phyloP scores from a whole-genome alignment of 2,113 vertebrate genomes.

The Neolamprologus toae region DNA sequence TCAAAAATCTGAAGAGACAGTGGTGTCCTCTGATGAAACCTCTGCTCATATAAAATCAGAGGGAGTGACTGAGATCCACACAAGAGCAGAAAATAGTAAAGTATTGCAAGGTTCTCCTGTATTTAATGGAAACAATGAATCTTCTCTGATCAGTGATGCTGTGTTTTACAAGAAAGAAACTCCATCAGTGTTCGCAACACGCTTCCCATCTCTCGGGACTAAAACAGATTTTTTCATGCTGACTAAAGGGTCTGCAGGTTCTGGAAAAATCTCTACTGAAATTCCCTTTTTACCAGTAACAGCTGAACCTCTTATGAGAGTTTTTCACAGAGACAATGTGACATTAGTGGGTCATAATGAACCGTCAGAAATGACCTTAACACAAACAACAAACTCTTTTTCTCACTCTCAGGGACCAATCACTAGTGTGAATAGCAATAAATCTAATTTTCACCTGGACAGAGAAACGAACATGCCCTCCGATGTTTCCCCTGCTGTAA shows the following conservation, averaged over 20 bases:
- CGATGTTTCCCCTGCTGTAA: not conserved
- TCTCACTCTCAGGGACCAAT: not conserved
- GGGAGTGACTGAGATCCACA: not conserved
- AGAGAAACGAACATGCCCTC: not conserved
- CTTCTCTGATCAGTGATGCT: not conserved
- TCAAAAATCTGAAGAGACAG: not conserved
- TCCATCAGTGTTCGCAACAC: not conserved
- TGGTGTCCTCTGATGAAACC: not conserved
- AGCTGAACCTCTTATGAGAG: not conserved
- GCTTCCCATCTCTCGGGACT: not conserved
- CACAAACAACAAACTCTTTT: not conserved
- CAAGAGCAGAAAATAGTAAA: not conserved
- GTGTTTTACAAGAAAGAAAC: not conserved
- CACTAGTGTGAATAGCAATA: not conserved
- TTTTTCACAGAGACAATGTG: not conserved
- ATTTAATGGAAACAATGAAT: not conserved
- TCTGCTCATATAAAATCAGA: not conserved
- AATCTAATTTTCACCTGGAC: slow-evolving; percentile 26
- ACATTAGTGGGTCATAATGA: not conserved
- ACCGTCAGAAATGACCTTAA: not conserved
- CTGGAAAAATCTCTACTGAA: not conserved
- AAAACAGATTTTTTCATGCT: not conserved
- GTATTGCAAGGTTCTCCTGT: not conserved
- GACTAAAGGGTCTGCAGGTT: not conserved
- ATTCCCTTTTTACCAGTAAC: not conserved